Evolutionary conservation across 1,140 invertebrate genomes (phyloP).

Genomic region (Chironomus tepperi): DNA sequence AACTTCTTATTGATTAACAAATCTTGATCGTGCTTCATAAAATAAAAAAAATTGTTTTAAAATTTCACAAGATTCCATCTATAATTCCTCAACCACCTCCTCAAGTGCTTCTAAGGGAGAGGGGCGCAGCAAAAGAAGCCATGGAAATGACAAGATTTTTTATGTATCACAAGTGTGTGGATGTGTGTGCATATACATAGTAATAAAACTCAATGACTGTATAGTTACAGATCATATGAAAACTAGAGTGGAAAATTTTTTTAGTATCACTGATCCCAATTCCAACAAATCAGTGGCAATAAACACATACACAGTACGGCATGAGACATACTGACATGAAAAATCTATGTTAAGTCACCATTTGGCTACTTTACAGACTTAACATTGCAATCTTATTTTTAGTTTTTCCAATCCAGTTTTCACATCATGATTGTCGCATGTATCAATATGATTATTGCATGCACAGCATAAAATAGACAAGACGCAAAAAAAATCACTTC

Average conservation of each 20-base stretch:
- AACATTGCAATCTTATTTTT: background rate
- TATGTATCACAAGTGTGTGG: too few species aligned
- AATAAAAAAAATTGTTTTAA: too few species aligned
- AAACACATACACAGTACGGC: background rate
- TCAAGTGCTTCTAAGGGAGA: too few species aligned
- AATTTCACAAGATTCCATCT: too few species aligned
- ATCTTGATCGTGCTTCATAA: too few species aligned
- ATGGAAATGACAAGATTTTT: too few species aligned
- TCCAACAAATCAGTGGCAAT: background rate
- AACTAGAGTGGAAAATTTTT: conserved; percentile 7
- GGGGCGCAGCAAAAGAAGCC: too few species aligned
- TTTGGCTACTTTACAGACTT: background rate
- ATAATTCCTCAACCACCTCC: too few species aligned
- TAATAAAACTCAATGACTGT: background rate
- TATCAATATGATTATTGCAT: background rate
- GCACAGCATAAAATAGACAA: background rate
- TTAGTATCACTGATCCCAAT: background rate
- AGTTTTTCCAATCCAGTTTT: background rate
- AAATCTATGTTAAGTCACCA: background rate
- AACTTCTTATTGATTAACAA: too few species aligned
- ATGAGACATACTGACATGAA: background rate
- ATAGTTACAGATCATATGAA: conserved; percentile 12
- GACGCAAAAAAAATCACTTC: background rate
- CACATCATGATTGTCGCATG: background rate
- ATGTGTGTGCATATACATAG: background rate